A percentile compares a stretch with the other conserved stretches of the same genome.
Conservation (phyloP, 2,888 invertebrate species). For the Mamestra brassicae region DNA sequence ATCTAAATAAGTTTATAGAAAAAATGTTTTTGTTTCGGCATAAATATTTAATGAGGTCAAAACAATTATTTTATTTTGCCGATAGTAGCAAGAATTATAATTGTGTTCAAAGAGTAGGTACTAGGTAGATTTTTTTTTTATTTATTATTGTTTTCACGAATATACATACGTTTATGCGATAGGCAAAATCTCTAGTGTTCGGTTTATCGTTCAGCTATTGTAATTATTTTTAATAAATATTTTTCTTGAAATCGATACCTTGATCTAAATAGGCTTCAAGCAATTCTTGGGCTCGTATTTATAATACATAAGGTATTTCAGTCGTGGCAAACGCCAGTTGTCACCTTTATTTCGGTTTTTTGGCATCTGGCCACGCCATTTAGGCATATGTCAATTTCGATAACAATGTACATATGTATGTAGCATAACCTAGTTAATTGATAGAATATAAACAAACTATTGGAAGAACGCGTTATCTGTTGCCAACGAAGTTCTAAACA, state of each 20-base stretch:
- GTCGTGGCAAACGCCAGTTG: conserved; percentile 68
- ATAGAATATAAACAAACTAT: conserved; percentile 56
- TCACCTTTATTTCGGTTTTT: conserved; percentile 75
- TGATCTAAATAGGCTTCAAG: conserved; percentile 69
- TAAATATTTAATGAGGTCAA: background rate
- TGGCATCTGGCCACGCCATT: conserved; percentile 76
- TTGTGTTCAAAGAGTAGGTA: background rate
- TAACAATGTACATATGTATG: conserved; percentile 48
- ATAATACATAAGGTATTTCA: conserved; percentile 67
- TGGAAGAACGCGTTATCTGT: conserved; percentile 32
- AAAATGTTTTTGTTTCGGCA: background rate
- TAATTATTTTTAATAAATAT: conserved; percentile 33
- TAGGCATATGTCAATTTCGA: conserved; percentile 75
- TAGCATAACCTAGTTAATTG: conserved; percentile 50
- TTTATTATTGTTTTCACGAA: background rate
- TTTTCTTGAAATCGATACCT: conserved; percentile 69
- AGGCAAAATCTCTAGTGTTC: too few species aligned
- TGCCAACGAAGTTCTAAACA: conserved; percentile 37
- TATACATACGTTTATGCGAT: background rate
- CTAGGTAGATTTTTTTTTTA: background rate
- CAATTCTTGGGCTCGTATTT: conserved; percentile 66
- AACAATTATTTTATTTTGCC: background rate
- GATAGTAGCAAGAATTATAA: background rate
- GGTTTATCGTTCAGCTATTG: background rate
- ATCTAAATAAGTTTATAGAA: conserved; percentile 11